Percentiles rank a stretch among this genome's conserved stretches.
phyloP scores from a whole-genome alignment of 92 coral and sea anemone genomes.

The Epizoanthus fatuus region DNA sequence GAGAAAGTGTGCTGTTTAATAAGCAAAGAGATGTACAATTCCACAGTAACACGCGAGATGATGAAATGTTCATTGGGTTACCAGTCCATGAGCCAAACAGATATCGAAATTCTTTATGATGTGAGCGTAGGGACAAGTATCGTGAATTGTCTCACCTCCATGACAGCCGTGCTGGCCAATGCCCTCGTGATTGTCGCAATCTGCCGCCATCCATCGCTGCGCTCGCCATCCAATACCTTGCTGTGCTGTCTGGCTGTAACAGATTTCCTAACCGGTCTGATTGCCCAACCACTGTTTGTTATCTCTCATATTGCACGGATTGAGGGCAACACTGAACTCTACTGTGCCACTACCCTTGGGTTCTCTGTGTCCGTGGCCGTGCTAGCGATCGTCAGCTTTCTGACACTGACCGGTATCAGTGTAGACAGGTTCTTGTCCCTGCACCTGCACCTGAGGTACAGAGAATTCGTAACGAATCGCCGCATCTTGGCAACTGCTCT shows the following conservation, averaged over 20 bases:
- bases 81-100: constrained; percentile 38
- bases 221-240: constrained; percentile 32
- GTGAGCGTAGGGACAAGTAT: constrained; percentile 40
- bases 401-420: constrained; percentile 36
- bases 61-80: constrained; percentile 38
- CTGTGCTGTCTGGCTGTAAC: constrained; percentile 31
- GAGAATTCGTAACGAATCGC: constrained; percentile 27
- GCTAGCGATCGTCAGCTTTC: constrained; percentile 30
- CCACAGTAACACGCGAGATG: not conserved
- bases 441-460: constrained; percentile 35
- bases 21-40: constrained; percentile 11
- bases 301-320: constrained; percentile 40
- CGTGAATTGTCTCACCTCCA: constrained; percentile 26
- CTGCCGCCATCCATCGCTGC: not conserved
- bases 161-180: constrained; percentile 24
- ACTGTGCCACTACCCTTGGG: constrained; percentile 36
- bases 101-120: constrained; percentile 36
- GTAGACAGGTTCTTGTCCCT: constrained; percentile 28
- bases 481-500: constrained; percentile 23
- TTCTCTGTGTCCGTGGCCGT: constrained; percentile 37
- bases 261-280: constrained; percentile 27
- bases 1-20: not conserved
- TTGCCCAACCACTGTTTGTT: constrained; percentile 35
- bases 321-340: constrained; percentile 13
- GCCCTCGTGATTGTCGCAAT: constrained; percentile 41